phyloP scores from a whole-genome alignment of 2,113 vertebrate species.

The Thomomys bottae region DNA sequence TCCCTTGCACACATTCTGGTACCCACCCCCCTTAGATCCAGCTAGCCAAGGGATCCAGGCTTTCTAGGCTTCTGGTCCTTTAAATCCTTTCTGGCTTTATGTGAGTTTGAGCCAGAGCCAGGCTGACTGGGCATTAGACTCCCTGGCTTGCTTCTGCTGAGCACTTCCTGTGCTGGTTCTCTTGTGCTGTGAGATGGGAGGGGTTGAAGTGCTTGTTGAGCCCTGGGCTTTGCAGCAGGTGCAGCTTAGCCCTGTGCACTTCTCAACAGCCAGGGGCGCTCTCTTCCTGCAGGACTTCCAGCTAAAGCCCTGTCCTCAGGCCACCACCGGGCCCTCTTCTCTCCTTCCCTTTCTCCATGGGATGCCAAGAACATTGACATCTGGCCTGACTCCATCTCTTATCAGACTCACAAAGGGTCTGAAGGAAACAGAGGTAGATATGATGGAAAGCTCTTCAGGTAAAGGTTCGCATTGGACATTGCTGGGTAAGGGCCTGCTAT shows the following conservation, averaged over 20 bases:
- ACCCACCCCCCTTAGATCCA: background rate
- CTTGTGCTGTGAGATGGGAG: slow-evolving; percentile 55
- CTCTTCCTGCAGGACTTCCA: slow-evolving; percentile 54
- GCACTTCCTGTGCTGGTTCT: background rate
- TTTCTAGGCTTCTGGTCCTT: background rate
- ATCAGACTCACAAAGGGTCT: background rate
- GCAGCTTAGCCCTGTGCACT: background rate
- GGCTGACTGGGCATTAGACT: background rate
- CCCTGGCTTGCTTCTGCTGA: background rate
- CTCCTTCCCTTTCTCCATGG: background rate
- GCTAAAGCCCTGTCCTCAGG: background rate
- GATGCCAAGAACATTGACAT: background rate
- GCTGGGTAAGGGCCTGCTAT: background rate
- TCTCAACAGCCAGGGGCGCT: slow-evolving; percentile 8
- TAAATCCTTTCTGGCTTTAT: background rate
- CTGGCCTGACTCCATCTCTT: background rate
- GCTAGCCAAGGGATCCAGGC: background rate
- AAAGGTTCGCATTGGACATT: background rate
- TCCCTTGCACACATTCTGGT: background rate
- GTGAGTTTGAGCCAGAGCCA: background rate
- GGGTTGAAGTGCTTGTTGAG: background rate
- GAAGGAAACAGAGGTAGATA: background rate
- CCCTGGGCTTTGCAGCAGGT: background rate
- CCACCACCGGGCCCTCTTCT: background rate
- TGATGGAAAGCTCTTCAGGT: background rate